These are phyloP conservation scores for Andrena camellia DNA, from an alignment of 2,888 invertebrate genomes.

Conservation along the genomic window DNA sequence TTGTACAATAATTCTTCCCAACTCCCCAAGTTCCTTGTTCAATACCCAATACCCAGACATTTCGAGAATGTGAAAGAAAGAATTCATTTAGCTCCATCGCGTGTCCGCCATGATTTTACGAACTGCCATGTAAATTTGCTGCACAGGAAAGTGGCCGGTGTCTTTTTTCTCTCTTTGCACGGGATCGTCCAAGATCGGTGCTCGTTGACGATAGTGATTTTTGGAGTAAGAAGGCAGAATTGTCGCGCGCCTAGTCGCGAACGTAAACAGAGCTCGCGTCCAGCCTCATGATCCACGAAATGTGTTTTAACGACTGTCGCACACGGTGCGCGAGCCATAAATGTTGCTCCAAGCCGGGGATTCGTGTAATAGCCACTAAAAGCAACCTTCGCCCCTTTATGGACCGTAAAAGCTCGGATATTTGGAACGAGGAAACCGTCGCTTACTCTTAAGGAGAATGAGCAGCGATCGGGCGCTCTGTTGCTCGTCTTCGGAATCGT, in stretches of 20 bases:
- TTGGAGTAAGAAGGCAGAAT: not conserved
- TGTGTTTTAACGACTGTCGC: slow-evolving; percentile 73
- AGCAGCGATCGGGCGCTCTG: slow-evolving; percentile 9
- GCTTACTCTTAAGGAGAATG: slow-evolving; percentile 56
- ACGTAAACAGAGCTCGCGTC: slow-evolving; percentile 55
- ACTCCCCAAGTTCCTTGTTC: too few relatives aligned
- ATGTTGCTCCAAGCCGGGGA: slow-evolving; percentile 70
- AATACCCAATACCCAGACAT: not conserved
- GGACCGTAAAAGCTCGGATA: slow-evolving; percentile 73
- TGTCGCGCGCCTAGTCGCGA: slow-evolving; percentile 54
- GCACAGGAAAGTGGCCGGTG: not conserved
- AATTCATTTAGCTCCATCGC: not conserved
- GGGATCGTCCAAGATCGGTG: not conserved
- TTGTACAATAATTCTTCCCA: too few relatives aligned
- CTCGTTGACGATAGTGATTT: not conserved
- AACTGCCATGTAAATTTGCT: not conserved
- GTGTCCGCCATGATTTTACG: not conserved
- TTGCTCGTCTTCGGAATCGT: slow-evolving; percentile 13
- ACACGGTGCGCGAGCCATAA: slow-evolving; percentile 73
- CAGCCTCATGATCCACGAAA: slow-evolving; percentile 51
- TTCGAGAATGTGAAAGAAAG: not conserved
- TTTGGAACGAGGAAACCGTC: slow-evolving; percentile 69
- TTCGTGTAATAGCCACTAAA: slow-evolving; percentile 76
- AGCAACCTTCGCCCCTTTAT: slow-evolving; percentile 71
- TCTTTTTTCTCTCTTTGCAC: not conserved